Conservation (phyloP, 2,113 vertebrate genomes). For the Hydrochoerus hydrochaeris region DNA sequence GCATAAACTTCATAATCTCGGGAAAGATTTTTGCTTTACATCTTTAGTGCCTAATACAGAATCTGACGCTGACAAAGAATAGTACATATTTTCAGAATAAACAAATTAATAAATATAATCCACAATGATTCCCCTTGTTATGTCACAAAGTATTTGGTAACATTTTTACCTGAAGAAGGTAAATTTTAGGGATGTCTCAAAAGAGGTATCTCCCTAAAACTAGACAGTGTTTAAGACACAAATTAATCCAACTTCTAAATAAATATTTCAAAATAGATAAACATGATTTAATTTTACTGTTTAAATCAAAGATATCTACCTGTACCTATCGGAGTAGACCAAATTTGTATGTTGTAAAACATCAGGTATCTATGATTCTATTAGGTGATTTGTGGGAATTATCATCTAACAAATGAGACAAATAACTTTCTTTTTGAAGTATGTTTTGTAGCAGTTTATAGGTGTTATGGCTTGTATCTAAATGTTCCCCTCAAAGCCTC, state of each 20-base stretch:
- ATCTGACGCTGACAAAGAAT: not conserved
- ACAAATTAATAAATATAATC: not conserved
- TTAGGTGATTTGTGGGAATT: not conserved
- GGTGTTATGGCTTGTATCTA: not conserved
- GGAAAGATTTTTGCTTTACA: not conserved
- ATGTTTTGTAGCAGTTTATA: not conserved
- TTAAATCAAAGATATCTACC: not conserved
- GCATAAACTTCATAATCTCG: not conserved
- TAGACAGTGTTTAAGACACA: not conserved
- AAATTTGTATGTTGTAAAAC: not conserved
- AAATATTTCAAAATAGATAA: not conserved
- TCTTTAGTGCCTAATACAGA: not conserved
- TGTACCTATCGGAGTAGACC: not conserved
- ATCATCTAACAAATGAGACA: not conserved
- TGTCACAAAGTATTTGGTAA: not conserved
- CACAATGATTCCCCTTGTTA: not conserved
- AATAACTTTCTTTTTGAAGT: not conserved
- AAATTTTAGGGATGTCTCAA: not conserved
- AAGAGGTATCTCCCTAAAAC: not conserved
- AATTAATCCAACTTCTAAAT: not conserved
- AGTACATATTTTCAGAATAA: constrained; percentile 1
- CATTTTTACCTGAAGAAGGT: not conserved
- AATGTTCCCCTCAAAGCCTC: not conserved
- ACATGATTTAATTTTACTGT: not conserved
- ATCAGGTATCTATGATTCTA: not conserved